A percentile compares a stretch with the other conserved stretches of the same genome.
Conservation (phyloP, 2,888 invertebrate species). For the Troides helena region DNA sequence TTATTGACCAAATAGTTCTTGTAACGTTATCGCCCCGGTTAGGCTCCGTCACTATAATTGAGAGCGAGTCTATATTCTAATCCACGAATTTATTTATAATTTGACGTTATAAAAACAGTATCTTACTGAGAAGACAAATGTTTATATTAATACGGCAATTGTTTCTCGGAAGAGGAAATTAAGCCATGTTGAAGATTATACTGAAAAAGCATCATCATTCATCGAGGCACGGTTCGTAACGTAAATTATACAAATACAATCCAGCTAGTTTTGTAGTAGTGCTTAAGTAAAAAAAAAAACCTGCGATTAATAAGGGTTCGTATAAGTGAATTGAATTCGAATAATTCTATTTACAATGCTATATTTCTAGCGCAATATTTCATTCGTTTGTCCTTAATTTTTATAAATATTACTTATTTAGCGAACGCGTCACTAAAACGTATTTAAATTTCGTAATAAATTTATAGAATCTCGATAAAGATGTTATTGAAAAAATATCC, state of each 20-base stretch:
- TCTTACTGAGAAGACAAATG: neutral
- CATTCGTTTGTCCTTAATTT: conserved; percentile 33
- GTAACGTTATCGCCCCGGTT: conserved; percentile 31
- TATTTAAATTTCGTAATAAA: conserved; percentile 46
- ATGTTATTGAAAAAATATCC: conserved; percentile 65
- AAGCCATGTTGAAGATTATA: neutral
- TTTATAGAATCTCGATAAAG: conserved; percentile 46
- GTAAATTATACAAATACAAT: neutral
- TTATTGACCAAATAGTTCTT: conserved; percentile 34
- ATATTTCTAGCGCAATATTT: conserved; percentile 38
- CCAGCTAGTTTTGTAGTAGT: neutral
- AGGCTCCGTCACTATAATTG: neutral
- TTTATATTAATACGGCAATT: neutral
- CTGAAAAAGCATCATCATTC: neutral
- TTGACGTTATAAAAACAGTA: conserved; percentile 18
- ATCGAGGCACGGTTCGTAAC: neutral
- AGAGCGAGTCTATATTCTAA: neutral
- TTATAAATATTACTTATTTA: conserved; percentile 29
- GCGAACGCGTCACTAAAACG: conserved; percentile 28
- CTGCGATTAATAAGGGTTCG: neutral
- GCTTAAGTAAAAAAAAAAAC: neutral
- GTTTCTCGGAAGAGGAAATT: conserved; percentile 20
- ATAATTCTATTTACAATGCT: conserved; percentile 30
- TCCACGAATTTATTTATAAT: conserved; percentile 6
- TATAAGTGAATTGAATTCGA: neutral